phyloP scores from a whole-genome alignment of 2,113 vertebrate genomes.

The Etheostoma spectabile region DNA sequence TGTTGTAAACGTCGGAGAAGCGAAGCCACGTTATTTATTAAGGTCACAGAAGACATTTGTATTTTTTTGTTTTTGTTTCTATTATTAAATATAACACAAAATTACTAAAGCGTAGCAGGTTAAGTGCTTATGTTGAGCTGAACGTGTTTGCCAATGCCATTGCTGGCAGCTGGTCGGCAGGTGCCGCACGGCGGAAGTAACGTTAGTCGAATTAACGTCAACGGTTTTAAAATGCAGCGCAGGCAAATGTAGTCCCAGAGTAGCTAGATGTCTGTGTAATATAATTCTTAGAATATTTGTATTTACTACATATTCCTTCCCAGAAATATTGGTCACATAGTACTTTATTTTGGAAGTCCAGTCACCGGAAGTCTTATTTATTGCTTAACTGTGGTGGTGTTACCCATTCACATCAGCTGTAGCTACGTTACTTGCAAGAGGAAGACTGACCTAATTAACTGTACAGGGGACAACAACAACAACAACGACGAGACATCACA shows the following conservation, averaged over 20 bases:
- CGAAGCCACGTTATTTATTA: neutral
- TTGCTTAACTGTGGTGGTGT: neutral
- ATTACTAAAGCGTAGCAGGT: neutral
- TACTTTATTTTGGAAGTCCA: constrained; percentile 54
- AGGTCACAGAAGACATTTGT: neutral
- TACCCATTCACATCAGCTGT: constrained; percentile 63
- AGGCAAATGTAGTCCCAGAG: rapidly evolving
- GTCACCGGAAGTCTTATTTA: constrained; percentile 26
- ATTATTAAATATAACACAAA: rapidly evolving
- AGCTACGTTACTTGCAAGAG: neutral
- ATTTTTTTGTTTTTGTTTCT: neutral
- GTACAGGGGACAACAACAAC: constrained; percentile 15
- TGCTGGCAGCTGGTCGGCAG: constrained; percentile 8
- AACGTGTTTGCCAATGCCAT: neutral
- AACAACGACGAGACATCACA: constrained; percentile 8
- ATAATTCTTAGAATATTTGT: rapidly evolving
- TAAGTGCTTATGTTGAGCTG: neutral
- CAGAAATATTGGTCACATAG: rapidly evolving
- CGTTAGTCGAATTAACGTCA: neutral
- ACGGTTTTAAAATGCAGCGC: neutral
- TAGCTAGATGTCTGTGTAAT: rapidly evolving
- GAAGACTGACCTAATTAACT: constrained; percentile 61
- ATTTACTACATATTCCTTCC: rapidly evolving
- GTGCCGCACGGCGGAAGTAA: constrained; percentile 53
- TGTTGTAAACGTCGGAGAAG: constrained; percentile 16